Percentiles rank a stretch among this genome's conserved stretches.
Conservation (phyloP, 2,797 vertebrate species). For the Prunella strophiata region DNA sequence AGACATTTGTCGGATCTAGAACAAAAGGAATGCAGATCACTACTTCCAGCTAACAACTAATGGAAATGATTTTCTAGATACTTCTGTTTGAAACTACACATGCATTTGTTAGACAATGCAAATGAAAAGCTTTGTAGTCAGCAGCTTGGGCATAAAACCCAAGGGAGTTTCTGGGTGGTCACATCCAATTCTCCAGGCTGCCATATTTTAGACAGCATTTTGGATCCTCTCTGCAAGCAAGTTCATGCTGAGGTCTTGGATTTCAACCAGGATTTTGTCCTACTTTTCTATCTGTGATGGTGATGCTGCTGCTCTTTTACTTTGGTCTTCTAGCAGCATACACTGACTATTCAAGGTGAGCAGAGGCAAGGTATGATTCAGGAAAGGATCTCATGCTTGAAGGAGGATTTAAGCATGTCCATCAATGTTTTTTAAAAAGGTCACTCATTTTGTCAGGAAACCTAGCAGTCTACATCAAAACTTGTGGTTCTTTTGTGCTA, state of each 20-base stretch:
- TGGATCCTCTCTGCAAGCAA: neutral
- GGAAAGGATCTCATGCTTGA: neutral
- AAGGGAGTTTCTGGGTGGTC: neutral
- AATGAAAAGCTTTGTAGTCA: neutral
- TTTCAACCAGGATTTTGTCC: neutral
- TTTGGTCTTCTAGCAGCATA: neutral
- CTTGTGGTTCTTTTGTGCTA: neutral
- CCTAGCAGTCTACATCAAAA: neutral
- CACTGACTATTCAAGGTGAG: neutral
- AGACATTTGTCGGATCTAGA: neutral
- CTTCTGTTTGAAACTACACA: neutral
- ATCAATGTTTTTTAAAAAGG: neutral
- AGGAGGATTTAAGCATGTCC: neutral
- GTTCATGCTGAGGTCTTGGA: neutral
- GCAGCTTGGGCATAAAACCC: neutral
- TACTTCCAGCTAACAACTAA: neutral
- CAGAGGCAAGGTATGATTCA: neutral
- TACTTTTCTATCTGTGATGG: neutral
- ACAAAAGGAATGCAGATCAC: neutral
- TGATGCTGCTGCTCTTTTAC: neutral
- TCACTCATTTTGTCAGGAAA: neutral
- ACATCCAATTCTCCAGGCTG: neutral
- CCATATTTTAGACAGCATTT: neutral
- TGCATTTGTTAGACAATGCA: neutral
- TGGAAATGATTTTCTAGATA: neutral